Conservation (phyloP, 2,113 vertebrate species). For the Falco punctatus region DNA sequence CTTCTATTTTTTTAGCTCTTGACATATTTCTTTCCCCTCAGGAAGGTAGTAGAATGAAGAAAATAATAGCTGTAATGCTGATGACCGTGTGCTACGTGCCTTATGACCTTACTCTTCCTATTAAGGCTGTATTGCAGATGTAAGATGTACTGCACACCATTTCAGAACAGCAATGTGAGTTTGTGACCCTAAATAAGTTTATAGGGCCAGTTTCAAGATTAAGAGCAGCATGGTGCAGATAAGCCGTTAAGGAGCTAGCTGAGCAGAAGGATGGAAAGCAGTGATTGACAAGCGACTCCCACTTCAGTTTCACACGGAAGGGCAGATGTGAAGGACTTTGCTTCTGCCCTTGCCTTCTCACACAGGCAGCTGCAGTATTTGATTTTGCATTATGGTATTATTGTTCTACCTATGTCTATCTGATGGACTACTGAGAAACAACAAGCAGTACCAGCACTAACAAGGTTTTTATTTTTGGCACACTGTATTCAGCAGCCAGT, state of each 20-base stretch:
- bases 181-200: background rate
- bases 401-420: background rate
- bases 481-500: background rate
- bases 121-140: background rate
- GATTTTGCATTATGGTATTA: background rate
- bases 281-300: background rate
- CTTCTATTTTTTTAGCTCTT: background rate
- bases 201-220: background rate
- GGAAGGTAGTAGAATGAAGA: background rate
- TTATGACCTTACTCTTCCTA: background rate
- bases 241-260: background rate
- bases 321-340: background rate
- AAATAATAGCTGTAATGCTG: background rate
- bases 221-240: background rate
- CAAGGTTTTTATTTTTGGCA: conserved; percentile 35
- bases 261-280: background rate
- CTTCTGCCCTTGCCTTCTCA: background rate
- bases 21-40: background rate
- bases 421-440: background rate
- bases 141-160: background rate
- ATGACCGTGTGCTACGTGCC: too few relatives aligned
- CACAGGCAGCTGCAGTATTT: background rate
- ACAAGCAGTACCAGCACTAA: background rate
- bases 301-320: background rate
- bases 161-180: background rate